A percentile compares a stretch with the other conserved stretches of the same genome.
These are phyloP conservation scores for Andrena chrysosceles DNA, from an alignment of 2,888 invertebrate species.

Conservation along the genomic window DNA sequence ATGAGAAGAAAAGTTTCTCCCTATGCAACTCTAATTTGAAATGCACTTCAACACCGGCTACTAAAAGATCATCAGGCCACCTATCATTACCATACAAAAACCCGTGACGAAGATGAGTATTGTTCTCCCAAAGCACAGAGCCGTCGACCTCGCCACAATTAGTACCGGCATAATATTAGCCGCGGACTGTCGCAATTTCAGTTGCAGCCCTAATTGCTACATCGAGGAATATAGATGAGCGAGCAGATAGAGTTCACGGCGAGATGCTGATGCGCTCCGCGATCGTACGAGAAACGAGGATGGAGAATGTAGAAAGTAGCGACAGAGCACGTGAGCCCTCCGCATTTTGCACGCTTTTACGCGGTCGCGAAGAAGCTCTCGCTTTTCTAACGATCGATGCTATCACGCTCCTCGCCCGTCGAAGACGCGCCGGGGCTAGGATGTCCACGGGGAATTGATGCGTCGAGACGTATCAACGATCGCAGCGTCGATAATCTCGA, in stretches of 20 bases:
- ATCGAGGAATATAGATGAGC: background rate
- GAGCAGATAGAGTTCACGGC: background rate
- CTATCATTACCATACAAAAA: constrained; percentile 10
- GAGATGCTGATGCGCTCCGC: constrained; percentile 19
- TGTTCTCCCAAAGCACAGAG: background rate
- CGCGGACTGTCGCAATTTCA: background rate
- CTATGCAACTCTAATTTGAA: no score
- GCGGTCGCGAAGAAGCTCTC: constrained; percentile 32
- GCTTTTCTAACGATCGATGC: constrained; percentile 28
- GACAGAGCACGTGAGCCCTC: constrained; percentile 16
- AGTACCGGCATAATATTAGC: background rate
- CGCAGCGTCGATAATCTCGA: background rate
- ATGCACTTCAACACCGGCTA: no score
- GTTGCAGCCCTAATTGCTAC: constrained; percentile 41
- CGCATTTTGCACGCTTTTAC: constrained; percentile 42
- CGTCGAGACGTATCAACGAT: background rate
- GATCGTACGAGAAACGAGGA: constrained; percentile 53
- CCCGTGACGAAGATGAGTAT: background rate
- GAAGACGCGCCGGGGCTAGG: no score
- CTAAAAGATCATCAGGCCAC: background rate
- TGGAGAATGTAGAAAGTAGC: constrained; percentile 62
- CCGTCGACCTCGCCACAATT: background rate
- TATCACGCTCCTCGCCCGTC: background rate
- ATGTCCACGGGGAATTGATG: background rate
- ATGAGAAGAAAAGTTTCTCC: no score